Percentiles rank a stretch among this genome's conserved stretches.
Evolutionary conservation across 2,888 invertebrate genomes (phyloP).

Genomic region (Protonemura montana): DNA sequence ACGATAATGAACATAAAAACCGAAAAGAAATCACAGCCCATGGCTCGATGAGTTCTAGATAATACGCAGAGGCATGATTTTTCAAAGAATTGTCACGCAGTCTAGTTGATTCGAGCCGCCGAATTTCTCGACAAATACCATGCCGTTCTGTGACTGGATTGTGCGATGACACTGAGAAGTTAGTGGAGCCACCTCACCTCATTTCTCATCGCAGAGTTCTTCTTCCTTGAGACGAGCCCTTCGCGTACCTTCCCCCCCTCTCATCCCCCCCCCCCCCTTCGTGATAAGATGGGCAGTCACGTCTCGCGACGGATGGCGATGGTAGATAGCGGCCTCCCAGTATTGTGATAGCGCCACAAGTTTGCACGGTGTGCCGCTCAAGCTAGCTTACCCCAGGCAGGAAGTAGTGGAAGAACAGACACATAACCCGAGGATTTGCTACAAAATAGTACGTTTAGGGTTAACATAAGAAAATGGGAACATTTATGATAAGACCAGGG

Average conservation of each 20-base stretch:
- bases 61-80: neutral
- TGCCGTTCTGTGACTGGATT: neutral
- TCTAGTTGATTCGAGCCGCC: neutral
- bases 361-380: neutral
- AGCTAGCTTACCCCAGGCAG: neutral
- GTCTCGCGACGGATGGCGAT: neutral
- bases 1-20: neutral
- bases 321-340: neutral
- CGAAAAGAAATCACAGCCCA: neutral
- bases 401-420: neutral
- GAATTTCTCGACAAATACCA: neutral
- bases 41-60: neutral
- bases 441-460: too few species aligned
- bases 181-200: constrained; percentile 9
- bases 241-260: neutral
- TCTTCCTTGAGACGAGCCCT: neutral
- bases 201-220: neutral
- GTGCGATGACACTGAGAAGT: neutral
- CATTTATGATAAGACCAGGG: too few species aligned
- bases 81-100: neutral
- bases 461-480: too few species aligned
- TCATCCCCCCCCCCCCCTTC: neutral
- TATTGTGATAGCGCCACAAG: neutral
- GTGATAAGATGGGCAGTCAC: constrained; percentile 1
- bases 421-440: too few species aligned